Base-by-base conservation (phyloP, 2,888 invertebrate genomes). In the Spodoptera exigua region DNA sequence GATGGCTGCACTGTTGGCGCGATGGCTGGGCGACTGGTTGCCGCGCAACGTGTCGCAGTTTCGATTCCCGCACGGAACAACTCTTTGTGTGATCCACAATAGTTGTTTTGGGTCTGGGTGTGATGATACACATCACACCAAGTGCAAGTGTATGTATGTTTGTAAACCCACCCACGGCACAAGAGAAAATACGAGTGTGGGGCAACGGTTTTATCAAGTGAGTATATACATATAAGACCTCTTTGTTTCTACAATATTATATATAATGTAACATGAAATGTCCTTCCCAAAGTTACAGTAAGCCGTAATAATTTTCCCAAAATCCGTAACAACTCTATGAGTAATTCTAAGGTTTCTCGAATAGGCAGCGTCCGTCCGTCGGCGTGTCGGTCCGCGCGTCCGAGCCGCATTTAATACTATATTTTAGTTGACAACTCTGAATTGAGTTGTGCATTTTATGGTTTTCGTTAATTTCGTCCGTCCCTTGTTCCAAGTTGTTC, bases 261-360 rank as follows among this genome's bases (percentile, higher is more conserved):
- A 41, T 37, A 37, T 35, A 39, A 0, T 27, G 14, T 16, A 16
- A 13, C 13, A 45, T 17, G 27, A 52, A 58, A 45, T 37, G 27
- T 45, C 2, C 14, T 34, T 2, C 14, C 14, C 27, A 27, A 59
- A 51, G 49, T 36, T 13, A 10, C 16, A 2, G 17, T 46, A 27
- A 61, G 56, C 16, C 44, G 44, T 44, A 63, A 67, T 70, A 53
- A 70, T 70, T 63, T 59, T 11, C 11, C 12, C 17, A 1, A 53
- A 75, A 67, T 61, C 48, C 37, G 41, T 16, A 47, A 61, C 64
- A 71, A 70, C 60, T 76, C 56, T 46, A 45, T 61, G 64, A 51
- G 65, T 62, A 59, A 56, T 72, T 80, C 78, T 80, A 79, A 67
- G 81, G 80, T 71, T 75, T 81, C 80, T 36, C 64, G 54, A 70